Evolutionary conservation across 2,113 vertebrate genomes (phyloP).

Genomic region (Oncorhynchus mykiss): DNA sequence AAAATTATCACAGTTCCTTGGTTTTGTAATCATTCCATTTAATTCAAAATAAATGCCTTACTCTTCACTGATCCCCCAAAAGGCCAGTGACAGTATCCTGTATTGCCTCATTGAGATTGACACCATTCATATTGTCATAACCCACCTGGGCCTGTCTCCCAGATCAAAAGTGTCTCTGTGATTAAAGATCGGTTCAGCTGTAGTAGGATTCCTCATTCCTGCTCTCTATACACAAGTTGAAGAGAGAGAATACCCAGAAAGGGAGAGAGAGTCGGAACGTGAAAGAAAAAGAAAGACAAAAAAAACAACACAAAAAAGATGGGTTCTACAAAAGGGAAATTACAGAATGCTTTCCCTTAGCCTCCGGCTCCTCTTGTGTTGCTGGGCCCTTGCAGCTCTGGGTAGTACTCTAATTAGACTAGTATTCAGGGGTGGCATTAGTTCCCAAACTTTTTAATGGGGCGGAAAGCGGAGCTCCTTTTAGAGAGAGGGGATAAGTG

Average conservation of each 20-base stretch:
- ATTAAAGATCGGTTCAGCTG: slow-evolving; percentile 32
- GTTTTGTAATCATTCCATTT: neutral
- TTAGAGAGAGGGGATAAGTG: slow-evolving; percentile 84
- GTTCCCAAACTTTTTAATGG: slow-evolving; percentile 92
- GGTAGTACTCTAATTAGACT: slow-evolving; percentile 84
- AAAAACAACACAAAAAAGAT: slow-evolving; percentile 45
- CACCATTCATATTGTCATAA: slow-evolving; percentile 72
- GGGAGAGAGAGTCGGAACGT: slow-evolving; percentile 44
- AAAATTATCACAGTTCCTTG: neutral
- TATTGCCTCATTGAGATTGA: slow-evolving; percentile 47
- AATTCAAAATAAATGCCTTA: neutral
- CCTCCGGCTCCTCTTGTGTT: slow-evolving; percentile 60
- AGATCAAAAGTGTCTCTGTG: slow-evolving; percentile 29
- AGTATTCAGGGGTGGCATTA: slow-evolving; percentile 84
- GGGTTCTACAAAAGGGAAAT: slow-evolving; percentile 56
- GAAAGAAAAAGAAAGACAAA: slow-evolving; percentile 56
- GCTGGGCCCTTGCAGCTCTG: slow-evolving; percentile 66
- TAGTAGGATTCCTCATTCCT: neutral
- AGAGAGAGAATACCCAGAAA: slow-evolving; percentile 24
- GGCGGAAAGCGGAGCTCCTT: slow-evolving; percentile 83
- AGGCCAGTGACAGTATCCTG: neutral
- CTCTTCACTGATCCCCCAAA: slow-evolving; percentile 21
- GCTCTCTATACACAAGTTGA: slow-evolving; percentile 4
- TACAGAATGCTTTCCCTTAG: slow-evolving; percentile 43
- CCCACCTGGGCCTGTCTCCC: slow-evolving; percentile 21